Base-by-base conservation (phyloP, 2,113 vertebrate species). In the Genyomyrus donnyi region DNA sequence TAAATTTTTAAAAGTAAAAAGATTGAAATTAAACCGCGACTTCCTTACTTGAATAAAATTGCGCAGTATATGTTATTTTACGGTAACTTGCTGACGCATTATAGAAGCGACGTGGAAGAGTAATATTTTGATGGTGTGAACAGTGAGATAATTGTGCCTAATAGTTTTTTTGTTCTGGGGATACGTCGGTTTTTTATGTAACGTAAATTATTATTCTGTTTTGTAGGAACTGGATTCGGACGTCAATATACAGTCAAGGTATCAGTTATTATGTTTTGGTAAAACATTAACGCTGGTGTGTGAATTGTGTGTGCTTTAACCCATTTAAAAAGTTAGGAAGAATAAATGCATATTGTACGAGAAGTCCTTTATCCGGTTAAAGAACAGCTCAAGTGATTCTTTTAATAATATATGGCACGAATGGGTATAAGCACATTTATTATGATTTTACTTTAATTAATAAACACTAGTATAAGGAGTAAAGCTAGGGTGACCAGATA, bases 71-170 rank as follows among this genome's bases (percentile, higher is more conserved):
- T 45, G 11, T 50, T 49, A 49, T 50, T 77, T 88, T 89, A 89
- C 88, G 66, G 88, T 50, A 80, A 46, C 5, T 27, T 52, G 24
- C n/a, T 89, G 89, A 89, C 89, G 89, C 50, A 89, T 49, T 62
- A 89, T 19, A 6, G 39, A 85, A n/a, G 89, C 80, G 89, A 50
- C 52, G n/a, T 6, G 42, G n/a, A 5, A 46, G 19, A 88, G 35
- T 42, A 10, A 70, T 70, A 19, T 88, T 39, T 58, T 62, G 56
- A 13, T 24, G 35, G 56, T 5, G 5, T 13, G 42, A 10, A 13
- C 9, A n/a, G 39, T 24, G 11, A 49, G 83, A 49, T n/a, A 21
- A 49, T n/a, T 85, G 21, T 46, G 39, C 46, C 7, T 58, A 19
- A 21, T n/a, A 8, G 24, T 13, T 39, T 56, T 80, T 88, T 53